phyloP scores from a whole-genome alignment of 37 sponge, comb jelly and placozoan species.

The Chondrosia reniformis region DNA sequence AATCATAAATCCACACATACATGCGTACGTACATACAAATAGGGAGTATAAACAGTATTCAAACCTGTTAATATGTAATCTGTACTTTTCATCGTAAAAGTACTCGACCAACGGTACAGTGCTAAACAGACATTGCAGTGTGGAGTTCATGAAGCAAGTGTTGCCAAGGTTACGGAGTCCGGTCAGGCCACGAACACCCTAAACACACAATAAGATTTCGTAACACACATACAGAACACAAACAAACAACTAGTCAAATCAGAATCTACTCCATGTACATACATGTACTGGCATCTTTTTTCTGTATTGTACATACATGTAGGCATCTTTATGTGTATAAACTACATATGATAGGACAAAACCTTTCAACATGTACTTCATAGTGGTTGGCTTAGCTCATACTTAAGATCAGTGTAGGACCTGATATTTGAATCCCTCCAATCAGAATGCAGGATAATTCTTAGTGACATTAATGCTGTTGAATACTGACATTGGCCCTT shows the following conservation, averaged over 20 bases:
- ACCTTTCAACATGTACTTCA: no score
- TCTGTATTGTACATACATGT: no score
- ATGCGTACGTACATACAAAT: neutral
- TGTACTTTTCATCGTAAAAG: slow-evolving; percentile 47
- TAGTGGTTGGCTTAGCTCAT: no score
- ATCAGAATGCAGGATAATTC: no score
- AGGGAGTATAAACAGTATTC: neutral
- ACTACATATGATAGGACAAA: no score
- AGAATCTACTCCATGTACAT: neutral
- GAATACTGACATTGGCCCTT: no score
- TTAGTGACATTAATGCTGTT: no score
- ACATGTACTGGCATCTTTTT: neutral
- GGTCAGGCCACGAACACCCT: slow-evolving; percentile 56
- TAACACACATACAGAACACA: no score
- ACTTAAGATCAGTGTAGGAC: no score
- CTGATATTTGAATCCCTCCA: no score
- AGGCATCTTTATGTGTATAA: no score
- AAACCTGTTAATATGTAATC: slow-evolving; percentile 61
- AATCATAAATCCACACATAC: no score
- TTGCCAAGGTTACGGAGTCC: slow-evolving; percentile 86
- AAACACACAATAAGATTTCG: neutral
- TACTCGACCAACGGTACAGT: slow-evolving; percentile 51
- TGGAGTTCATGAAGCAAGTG: slow-evolving; percentile 90
- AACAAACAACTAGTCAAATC: neutral
- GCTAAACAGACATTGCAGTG: slow-evolving; percentile 74